Conservation (phyloP, 2,797 vertebrate genomes). For the Rhincodon typus region DNA sequence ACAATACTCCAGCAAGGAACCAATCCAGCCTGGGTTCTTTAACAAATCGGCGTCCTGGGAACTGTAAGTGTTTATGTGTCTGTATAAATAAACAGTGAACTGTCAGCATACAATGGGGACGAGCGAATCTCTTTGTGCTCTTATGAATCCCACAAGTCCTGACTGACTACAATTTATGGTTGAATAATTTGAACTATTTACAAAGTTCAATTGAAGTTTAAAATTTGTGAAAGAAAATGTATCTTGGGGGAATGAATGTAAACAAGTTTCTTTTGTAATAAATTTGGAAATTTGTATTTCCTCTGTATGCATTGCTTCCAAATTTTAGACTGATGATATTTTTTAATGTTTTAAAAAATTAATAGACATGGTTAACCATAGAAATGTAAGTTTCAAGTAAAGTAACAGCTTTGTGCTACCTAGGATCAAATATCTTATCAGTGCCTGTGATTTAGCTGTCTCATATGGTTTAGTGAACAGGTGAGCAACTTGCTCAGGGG, state of each 20-base stretch:
- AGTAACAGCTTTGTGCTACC: background rate
- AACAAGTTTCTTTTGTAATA: slow-evolving; percentile 32
- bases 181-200: slow-evolving; percentile 35
- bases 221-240: slow-evolving; percentile 13
- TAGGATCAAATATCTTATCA: background rate
- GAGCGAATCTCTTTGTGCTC: slow-evolving; percentile 15
- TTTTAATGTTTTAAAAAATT: background rate
- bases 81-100: slow-evolving; percentile 30
- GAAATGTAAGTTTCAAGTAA: too few relatives aligned
- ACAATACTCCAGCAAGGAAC: background rate
- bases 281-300: slow-evolving; percentile 1
- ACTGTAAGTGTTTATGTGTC: slow-evolving; percentile 35
- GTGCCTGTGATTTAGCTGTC: background rate
- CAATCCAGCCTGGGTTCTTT: background rate
- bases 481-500: background rate
- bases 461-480: background rate
- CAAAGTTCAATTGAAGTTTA: slow-evolving; percentile 35
- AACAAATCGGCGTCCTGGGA: slow-evolving; percentile 18
- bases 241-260: slow-evolving; percentile 2
- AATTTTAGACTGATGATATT: background rate
- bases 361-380: background rate
- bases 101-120: slow-evolving; percentile 25
- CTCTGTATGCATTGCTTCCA: background rate
- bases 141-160: slow-evolving; percentile 26
- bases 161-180: slow-evolving; percentile 26